phyloP scores from a whole-genome alignment of 2,888 invertebrate species.

The Mimachlamys varia region DNA sequence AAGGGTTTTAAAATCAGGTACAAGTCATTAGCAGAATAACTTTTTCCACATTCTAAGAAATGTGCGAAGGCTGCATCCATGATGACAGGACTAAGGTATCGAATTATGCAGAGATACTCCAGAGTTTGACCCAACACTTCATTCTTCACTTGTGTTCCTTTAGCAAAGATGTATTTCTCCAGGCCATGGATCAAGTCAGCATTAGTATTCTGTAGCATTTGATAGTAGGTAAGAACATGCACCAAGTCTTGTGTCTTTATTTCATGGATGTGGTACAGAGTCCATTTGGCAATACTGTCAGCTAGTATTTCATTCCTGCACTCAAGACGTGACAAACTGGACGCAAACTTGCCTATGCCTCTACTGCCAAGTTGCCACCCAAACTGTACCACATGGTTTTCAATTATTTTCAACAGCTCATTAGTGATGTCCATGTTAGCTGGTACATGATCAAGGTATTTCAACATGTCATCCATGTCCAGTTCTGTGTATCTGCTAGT shows the following conservation, averaged over 20 bases:
- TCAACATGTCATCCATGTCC: not conserved
- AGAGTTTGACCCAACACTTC: not conserved
- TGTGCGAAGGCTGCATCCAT: not conserved
- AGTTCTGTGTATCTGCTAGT: not conserved
- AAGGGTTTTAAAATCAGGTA: not conserved
- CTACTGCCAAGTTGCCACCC: conserved; percentile 3
- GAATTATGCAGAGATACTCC: not conserved
- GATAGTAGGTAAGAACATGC: not conserved
- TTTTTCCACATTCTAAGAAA: not conserved
- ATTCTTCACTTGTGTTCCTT: not conserved
- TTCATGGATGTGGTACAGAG: not conserved
- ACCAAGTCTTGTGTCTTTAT: not conserved
- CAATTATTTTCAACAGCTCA: not conserved
- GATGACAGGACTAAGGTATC: not conserved
- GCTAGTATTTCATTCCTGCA: not conserved
- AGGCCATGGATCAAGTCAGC: not conserved
- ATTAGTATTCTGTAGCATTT: not conserved
- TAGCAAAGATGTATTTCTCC: not conserved
- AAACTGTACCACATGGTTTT: not conserved
- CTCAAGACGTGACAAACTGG: not conserved
- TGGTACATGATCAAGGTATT: conserved; percentile 12
- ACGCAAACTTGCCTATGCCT: not conserved
- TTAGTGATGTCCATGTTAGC: conserved; percentile 19
- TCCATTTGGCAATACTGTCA: not conserved
- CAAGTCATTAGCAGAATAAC: not conserved